Conservation (phyloP, 2,113 vertebrate species). For the Festucalex cinctus region DNA sequence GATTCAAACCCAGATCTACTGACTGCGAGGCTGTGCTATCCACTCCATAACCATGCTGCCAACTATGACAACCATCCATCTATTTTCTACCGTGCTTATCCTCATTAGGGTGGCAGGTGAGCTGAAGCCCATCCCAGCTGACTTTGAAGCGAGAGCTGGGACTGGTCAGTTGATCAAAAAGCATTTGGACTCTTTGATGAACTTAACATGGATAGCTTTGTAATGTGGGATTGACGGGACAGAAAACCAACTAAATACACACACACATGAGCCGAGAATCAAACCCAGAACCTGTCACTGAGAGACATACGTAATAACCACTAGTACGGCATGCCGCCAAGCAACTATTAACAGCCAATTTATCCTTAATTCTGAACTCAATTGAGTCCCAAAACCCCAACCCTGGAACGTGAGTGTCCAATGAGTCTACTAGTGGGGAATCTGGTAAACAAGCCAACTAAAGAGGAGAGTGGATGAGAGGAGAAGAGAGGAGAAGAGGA, state of each 20-base stretch:
- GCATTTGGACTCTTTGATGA: background rate
- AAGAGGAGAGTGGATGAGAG: constrained; percentile 22
- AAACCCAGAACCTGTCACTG: background rate
- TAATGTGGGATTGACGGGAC: background rate
- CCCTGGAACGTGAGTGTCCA: constrained; percentile 41
- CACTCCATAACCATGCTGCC: background rate
- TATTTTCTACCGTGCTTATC: background rate
- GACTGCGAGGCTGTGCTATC: background rate
- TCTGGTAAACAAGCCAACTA: constrained; percentile 72
- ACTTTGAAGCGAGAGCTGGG: background rate
- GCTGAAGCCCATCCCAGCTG: background rate
- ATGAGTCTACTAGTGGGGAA: constrained; percentile 68
- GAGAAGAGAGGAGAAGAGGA: background rate
- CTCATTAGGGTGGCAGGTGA: background rate
- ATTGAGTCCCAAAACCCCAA: constrained; percentile 23
- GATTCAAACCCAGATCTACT: background rate
- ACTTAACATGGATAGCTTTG: background rate
- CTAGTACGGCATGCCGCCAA: background rate
- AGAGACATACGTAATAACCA: background rate
- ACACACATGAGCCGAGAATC: background rate
- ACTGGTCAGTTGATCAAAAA: background rate
- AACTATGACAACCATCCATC: background rate
- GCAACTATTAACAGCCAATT: background rate
- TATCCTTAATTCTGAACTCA: background rate
- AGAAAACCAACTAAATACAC: background rate